phyloP scores from a whole-genome alignment of 2,888 invertebrate species.

The Nomada hirtipes region DNA sequence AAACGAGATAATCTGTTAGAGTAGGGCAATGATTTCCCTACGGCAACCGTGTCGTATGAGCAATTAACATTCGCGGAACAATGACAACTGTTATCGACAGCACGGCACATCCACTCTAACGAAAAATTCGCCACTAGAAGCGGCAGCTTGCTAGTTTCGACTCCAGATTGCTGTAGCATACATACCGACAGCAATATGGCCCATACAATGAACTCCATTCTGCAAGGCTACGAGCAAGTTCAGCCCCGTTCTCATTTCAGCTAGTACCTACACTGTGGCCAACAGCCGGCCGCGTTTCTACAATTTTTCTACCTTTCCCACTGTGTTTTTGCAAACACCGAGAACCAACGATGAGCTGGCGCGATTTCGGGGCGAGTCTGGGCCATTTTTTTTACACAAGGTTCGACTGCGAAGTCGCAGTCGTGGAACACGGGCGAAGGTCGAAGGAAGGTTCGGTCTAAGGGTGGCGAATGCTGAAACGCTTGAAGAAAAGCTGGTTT shows the following conservation, averaged over 20 bases:
- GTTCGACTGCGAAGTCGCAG: conserved; percentile 73
- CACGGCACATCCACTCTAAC: conserved; percentile 53
- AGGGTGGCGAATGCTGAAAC: not conserved
- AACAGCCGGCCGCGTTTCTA: conserved; percentile 40
- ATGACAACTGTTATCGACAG: conserved; percentile 23
- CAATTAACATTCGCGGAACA: conserved; percentile 18
- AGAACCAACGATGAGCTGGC: conserved; percentile 25
- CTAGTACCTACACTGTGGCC: conserved; percentile 10
- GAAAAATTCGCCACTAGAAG: conserved; percentile 48
- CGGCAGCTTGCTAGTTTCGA: conserved; percentile 69
- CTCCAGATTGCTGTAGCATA: conserved; percentile 69
- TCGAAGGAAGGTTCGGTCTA: not conserved
- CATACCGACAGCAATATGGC: conserved; percentile 70
- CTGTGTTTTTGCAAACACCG: conserved; percentile 43
- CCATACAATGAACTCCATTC: conserved; percentile 74
- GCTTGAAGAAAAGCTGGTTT: conserved; percentile 29
- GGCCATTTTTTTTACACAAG: conserved; percentile 76
- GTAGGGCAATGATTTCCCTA: not conserved
- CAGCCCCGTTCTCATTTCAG: conserved; percentile 42
- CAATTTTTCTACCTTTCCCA: not conserved
- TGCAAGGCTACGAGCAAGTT: conserved; percentile 57
- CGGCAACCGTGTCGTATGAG: not conserved
- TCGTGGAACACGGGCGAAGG: conserved; percentile 40
- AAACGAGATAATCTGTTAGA: not conserved
- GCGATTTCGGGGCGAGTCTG: conserved; percentile 56